A percentile compares a stretch with the other conserved stretches of the same genome.
These are phyloP conservation scores for Apoderus coryli DNA, from an alignment of 2,888 invertebrate genomes.

Conservation along the genomic window DNA sequence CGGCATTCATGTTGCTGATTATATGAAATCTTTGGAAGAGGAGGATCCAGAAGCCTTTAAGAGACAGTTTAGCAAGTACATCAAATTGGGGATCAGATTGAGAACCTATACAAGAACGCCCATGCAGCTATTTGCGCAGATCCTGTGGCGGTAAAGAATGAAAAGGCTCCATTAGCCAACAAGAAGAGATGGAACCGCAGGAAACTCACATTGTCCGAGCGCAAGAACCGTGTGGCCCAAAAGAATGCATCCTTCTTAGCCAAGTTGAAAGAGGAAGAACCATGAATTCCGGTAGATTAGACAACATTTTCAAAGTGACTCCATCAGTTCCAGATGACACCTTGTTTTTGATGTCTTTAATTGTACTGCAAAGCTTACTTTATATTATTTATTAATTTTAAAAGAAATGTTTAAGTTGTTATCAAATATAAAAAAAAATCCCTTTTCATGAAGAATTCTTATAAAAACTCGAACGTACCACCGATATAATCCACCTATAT, in stretches of 20 bases:
- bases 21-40: slow-evolving; percentile 85
- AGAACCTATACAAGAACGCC: slow-evolving; percentile 87
- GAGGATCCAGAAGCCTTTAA: slow-evolving; percentile 97
- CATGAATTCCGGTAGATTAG: no score
- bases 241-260: slow-evolving; percentile 84
- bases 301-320: no score
- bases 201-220: slow-evolving; percentile 79
- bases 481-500: no score
- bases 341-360: no score
- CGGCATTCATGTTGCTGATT: slow-evolving; percentile 93
- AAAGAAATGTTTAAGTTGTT: no score
- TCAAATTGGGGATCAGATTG: slow-evolving; percentile 84
- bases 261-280: slow-evolving; percentile 36
- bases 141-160: slow-evolving; percentile 48
- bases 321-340: no score
- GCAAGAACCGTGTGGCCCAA: slow-evolving; percentile 84
- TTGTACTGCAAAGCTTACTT: no score
- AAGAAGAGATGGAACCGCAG: slow-evolving; percentile 83
- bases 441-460: no score
- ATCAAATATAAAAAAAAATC: no score
- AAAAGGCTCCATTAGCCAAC: slow-evolving; percentile 33
- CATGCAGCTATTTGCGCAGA: slow-evolving; percentile 85
- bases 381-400: no score
- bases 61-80: slow-evolving; percentile 92
- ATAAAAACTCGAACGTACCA: no score